Conservation (phyloP, 1,140 invertebrate genomes). For the Drosophila kepulauana region DNA sequence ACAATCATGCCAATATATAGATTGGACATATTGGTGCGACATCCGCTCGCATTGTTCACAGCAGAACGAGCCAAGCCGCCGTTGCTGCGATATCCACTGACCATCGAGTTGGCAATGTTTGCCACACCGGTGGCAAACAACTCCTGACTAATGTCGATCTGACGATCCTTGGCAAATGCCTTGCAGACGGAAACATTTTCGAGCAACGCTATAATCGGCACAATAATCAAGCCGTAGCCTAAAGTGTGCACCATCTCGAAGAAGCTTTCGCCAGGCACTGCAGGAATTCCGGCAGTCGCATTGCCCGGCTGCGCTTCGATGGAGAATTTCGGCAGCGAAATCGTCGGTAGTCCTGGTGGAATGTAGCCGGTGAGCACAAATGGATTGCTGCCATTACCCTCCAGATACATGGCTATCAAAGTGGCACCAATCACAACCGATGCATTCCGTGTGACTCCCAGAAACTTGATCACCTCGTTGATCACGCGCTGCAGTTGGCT, state of each 20-base stretch:
- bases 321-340: conserved; percentile 89
- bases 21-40: conserved; percentile 94
- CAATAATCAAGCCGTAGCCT: conserved; percentile 91
- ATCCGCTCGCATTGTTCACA: conserved; percentile 95
- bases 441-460: conserved; percentile 91
- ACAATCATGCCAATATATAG: conserved; percentile 90
- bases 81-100: conserved; percentile 93
- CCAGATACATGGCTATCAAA: conserved; percentile 86
- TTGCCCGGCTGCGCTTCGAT: conserved; percentile 79
- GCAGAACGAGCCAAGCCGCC: conserved; percentile 94
- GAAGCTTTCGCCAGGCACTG: conserved; percentile 85
- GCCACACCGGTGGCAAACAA: conserved; percentile 92
- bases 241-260: conserved; percentile 90
- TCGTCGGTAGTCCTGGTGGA: conserved; percentile 89
- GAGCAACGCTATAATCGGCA: conserved; percentile 92
- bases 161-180: conserved; percentile 90
- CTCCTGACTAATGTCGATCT: conserved; percentile 94
- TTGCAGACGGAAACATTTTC: conserved; percentile 95
- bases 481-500: conserved; percentile 85
- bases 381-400: conserved; percentile 57
- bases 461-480: conserved; percentile 88
- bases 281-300: conserved; percentile 85
- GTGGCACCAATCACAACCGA: conserved; percentile 91
- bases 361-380: conserved; percentile 86
- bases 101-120: conserved; percentile 95